Base-by-base conservation (phyloP, 2,888 invertebrate species). In the Parnassius glacialis region DNA sequence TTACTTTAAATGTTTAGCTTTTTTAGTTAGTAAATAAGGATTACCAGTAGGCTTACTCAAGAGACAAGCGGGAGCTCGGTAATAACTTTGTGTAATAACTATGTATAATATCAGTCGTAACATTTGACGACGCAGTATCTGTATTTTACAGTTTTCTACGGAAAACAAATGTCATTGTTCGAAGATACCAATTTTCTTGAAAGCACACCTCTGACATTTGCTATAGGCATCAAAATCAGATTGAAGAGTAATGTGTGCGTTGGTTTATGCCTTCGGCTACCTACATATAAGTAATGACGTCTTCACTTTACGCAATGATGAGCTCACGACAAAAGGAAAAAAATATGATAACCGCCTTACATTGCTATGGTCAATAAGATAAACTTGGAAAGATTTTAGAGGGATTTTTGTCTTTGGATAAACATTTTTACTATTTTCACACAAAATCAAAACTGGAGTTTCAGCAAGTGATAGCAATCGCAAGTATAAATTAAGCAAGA, bases 151-250 rank as follows among this genome's bases (percentile, higher is more conserved):
- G 25, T 62, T 59, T 62, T 52, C 54, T 51, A 45, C 47, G 44
- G 52, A 59, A 61, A 69, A 68, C 68, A 69, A 69, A 72, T 69
- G 69, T 70, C 69, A 67, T 61, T 65, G 61, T 63, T 44, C 57
- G 59, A 56, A 60, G 52, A 70, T 67, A 68, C 70, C 71, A 68
- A 74, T 73, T 71, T 71, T 67, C 68, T 69, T 71, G 67, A 73
- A 70, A 70, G 71, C 69, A 61, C 62, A 66, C 67, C 64, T 67
- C 68, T 69, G 70, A 68, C 71, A 72, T 74, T 70, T 68, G 70
- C 67, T 63, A 65, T 20, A 20, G 2, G 57, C 64, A 45, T 65
- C 67, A 66, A 69, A 69, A 67, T 65, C 64, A 63, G 59, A 56
- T 59, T 65, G 61, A 61, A 64, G 60, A 57, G 59, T 64, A 64